Conservation (phyloP, 2,888 invertebrate species). For the Cremastinae sp. region DNA sequence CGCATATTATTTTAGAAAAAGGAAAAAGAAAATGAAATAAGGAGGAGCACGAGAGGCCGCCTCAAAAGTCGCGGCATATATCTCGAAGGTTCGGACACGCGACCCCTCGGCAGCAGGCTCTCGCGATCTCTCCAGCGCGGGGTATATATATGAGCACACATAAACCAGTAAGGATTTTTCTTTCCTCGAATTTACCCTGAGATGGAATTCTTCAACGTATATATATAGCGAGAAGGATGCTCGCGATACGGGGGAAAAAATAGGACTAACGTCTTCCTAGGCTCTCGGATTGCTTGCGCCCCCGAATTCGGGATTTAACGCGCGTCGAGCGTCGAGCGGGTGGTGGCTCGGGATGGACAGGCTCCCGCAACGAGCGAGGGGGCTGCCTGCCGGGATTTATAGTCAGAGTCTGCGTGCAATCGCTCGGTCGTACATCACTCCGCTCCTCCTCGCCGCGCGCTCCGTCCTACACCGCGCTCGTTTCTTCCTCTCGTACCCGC, state of each 20-base stretch:
- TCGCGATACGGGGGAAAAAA: conserved; percentile 38
- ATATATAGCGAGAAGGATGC: conserved; percentile 12
- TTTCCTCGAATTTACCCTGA: conserved; percentile 8
- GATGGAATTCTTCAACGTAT: too few species aligned
- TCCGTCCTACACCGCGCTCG: conserved; percentile 2
- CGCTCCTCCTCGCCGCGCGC: conserved; percentile 45
- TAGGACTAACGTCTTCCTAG: conserved; percentile 36
- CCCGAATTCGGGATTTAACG: conserved; percentile 25
- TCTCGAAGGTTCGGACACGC: conserved; percentile 29
- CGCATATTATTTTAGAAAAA: conserved; percentile 42
- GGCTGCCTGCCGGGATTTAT: conserved; percentile 68
- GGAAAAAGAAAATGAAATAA: neutral
- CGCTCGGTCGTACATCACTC: conserved; percentile 70
- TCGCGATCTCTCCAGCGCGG: too few species aligned
- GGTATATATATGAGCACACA: conserved; percentile 31
- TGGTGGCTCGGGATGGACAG: conserved; percentile 53
- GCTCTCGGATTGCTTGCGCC: conserved; percentile 12
- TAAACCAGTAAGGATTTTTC: conserved; percentile 36
- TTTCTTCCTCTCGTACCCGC: conserved; percentile 18
- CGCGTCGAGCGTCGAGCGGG: too few species aligned
- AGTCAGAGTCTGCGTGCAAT: conserved; percentile 72
- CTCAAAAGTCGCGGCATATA: conserved; percentile 41
- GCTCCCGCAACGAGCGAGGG: conserved; percentile 48
- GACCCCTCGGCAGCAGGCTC: conserved; percentile 26
- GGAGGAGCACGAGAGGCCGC: conserved; percentile 12